These are phyloP conservation scores for Mobula hypostoma DNA, from an alignment of 2,113 vertebrate genomes.

Conservation along the genomic window DNA sequence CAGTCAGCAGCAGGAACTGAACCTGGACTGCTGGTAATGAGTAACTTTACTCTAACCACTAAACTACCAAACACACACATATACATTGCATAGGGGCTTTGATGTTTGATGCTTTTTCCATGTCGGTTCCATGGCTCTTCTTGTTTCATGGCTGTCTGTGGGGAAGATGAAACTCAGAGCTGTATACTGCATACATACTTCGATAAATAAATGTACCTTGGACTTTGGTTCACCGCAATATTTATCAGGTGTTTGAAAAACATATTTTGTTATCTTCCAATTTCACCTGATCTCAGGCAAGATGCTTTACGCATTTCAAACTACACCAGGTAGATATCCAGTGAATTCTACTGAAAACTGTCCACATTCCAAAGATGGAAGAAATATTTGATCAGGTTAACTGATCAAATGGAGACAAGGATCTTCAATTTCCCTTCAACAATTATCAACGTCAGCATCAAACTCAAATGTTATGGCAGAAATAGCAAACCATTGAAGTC, in stretches of 20 bases:
- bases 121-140: no score
- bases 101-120: no score
- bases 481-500: not conserved
- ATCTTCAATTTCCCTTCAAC: not conserved
- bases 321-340: not conserved
- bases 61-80: no score
- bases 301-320: not conserved
- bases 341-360: not conserved
- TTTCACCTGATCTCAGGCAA: not conserved
- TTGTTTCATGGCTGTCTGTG: no score
- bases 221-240: not conserved
- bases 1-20: no score
- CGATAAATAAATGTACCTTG: not conserved
- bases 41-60: no score
- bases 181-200: no score
- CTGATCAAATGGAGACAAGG: no score
- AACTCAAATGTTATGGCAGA: not conserved
- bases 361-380: not conserved
- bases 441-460: not conserved
- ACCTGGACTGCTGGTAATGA: no score
- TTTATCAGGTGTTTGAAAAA: not conserved
- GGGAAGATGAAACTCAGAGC: no score
- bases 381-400: no score
- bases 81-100: no score
- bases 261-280: not conserved